These are phyloP conservation scores for Papilio protenor DNA, from an alignment of 2,888 invertebrate genomes.

Conservation along the genomic window DNA sequence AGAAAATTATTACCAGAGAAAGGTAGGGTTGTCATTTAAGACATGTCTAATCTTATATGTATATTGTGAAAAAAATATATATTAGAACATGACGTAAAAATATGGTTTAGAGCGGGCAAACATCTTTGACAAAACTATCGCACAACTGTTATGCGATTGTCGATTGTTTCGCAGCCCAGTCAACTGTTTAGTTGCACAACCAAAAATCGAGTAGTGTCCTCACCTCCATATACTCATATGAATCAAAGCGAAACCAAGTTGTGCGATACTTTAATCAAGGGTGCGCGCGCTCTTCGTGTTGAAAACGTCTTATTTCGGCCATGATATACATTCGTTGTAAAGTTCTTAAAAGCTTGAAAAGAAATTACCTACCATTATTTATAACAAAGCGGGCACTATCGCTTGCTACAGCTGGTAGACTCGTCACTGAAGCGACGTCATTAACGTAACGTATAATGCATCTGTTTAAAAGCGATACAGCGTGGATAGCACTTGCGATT, in stretches of 20 bases:
- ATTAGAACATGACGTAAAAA: not conserved
- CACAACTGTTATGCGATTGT: no score
- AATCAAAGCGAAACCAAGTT: no score
- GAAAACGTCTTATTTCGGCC: not conserved
- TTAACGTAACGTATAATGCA: slow-evolving; percentile 42
- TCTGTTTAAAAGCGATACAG: slow-evolving; percentile 41
- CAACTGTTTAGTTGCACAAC: no score
- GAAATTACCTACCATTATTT: slow-evolving; percentile 5
- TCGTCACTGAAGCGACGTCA: slow-evolving; percentile 22
- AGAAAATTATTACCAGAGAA: not conserved
- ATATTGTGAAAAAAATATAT: not conserved
- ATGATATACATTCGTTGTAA: not conserved
- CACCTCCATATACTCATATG: no score
- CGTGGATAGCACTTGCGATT: slow-evolving; percentile 42
- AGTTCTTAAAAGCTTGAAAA: slow-evolving; percentile 25
- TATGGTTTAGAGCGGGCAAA: not conserved
- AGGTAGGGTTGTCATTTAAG: not conserved
- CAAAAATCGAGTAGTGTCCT: no score
- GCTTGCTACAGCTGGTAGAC: not conserved
- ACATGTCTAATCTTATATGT: not conserved
- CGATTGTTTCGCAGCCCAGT: no score
- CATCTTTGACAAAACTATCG: no score
- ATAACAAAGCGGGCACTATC: slow-evolving; percentile 20
- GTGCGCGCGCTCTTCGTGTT: no score
- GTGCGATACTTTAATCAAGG: no score